Conservation (phyloP, 2,888 invertebrate species). For the Podotricha telesiphe region DNA sequence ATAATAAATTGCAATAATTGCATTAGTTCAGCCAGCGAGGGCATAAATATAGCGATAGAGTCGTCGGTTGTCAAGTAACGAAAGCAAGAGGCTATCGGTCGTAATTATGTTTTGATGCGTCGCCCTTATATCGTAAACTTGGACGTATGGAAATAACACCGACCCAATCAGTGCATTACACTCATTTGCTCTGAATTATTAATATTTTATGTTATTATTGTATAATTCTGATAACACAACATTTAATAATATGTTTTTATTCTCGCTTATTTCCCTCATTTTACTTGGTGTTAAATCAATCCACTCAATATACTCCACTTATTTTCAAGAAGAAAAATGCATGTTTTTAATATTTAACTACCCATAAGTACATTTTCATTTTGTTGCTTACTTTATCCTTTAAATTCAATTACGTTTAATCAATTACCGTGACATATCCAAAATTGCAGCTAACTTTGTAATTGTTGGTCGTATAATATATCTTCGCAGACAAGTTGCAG, state of each 20-base stretch:
- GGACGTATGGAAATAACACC: slow-evolving; percentile 50
- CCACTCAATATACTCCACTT: too few species aligned
- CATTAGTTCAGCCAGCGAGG: slow-evolving; percentile 67
- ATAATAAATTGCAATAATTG: slow-evolving; percentile 82
- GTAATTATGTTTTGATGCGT: slow-evolving; percentile 51
- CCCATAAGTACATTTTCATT: too few species aligned
- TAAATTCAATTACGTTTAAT: slow-evolving; percentile 41
- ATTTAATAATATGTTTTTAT: background rate
- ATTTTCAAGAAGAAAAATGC: too few species aligned
- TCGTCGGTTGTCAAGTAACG: slow-evolving; percentile 54
- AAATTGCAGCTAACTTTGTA: slow-evolving; percentile 54
- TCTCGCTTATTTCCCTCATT: background rate
- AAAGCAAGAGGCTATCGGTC: slow-evolving; percentile 49
- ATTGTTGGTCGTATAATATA: slow-evolving; percentile 70
- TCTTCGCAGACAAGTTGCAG: slow-evolving; percentile 66
- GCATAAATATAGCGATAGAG: slow-evolving; percentile 70
- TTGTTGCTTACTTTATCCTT: too few species aligned
- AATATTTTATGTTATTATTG: slow-evolving; percentile 40
- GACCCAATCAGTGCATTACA: slow-evolving; percentile 52
- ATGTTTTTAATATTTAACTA: too few species aligned
- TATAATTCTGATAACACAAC: slow-evolving; percentile 21
- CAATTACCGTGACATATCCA: slow-evolving; percentile 51
- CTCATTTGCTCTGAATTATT: slow-evolving; percentile 47
- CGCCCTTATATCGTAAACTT: slow-evolving; percentile 51
- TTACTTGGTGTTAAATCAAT: too few species aligned